These are phyloP conservation scores for Archegozetes longisetosus DNA, from an alignment of 1,140 invertebrate genomes.

Conservation along the genomic window DNA sequence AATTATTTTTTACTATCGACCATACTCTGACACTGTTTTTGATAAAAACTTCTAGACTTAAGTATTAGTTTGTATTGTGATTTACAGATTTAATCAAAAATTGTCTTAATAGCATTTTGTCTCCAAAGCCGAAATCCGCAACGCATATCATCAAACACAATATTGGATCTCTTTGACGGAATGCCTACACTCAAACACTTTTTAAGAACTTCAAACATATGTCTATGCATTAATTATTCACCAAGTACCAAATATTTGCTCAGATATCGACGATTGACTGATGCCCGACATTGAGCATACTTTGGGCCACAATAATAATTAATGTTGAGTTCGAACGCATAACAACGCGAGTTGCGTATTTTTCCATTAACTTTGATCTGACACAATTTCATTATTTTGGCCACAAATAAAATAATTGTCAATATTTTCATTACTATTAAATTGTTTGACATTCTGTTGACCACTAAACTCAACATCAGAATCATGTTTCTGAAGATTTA, in stretches of 20 bases:
- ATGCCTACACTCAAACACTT: slow-evolving; percentile 70
- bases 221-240: slow-evolving; percentile 72
- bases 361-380: slow-evolving; percentile 33
- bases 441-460: neutral
- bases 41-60: slow-evolving; percentile 14
- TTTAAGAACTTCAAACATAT: slow-evolving; percentile 70
- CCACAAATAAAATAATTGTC: slow-evolving; percentile 16
- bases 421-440: neutral
- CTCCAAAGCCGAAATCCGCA: slow-evolving; percentile 42
- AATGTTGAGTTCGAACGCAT: slow-evolving; percentile 60
- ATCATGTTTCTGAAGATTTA: neutral
- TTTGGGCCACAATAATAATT: slow-evolving; percentile 52
- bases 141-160: neutral
- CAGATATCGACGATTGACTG: slow-evolving; percentile 52
- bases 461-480: neutral
- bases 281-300: slow-evolving; percentile 61
- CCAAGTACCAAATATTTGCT: slow-evolving; percentile 86
- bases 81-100: slow-evolving; percentile 6
- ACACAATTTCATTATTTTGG: slow-evolving; percentile 30
- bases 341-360: slow-evolving; percentile 28
- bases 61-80: slow-evolving; percentile 8
- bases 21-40: slow-evolving; percentile 25
- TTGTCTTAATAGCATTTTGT: slow-evolving; percentile 23
- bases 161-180: slow-evolving; percentile 71
- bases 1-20: slow-evolving; percentile 16